Conservation (phyloP, 2,113 vertebrate species). For the Ciconia boyciana region DNA sequence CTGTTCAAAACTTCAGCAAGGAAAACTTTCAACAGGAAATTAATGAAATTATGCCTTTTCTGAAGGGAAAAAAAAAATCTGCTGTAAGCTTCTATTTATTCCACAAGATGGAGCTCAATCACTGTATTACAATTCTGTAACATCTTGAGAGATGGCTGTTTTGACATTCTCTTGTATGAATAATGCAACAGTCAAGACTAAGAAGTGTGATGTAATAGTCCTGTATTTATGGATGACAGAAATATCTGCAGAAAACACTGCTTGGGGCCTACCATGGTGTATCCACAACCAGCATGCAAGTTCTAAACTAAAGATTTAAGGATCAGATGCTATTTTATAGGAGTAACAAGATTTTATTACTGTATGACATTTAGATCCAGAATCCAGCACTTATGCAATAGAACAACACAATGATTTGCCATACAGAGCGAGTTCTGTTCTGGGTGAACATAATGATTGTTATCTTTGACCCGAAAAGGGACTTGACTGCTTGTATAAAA, state of each 20-base stretch:
- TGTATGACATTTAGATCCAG: not conserved
- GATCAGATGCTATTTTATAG: not conserved
- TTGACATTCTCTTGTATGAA: not conserved
- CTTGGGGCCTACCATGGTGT: not conserved
- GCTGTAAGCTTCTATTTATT: not conserved
- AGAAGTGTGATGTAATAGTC: not conserved
- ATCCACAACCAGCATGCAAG: not conserved
- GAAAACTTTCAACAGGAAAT: not conserved
- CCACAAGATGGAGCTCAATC: constrained; percentile 54
- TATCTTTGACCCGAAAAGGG: not conserved
- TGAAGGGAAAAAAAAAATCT: not conserved
- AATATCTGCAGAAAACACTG: not conserved
- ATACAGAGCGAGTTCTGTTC: not conserved
- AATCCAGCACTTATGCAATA: not conserved
- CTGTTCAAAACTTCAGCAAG: not conserved
- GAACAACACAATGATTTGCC: not conserved
- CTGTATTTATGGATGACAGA: not conserved
- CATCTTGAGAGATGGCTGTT: accelerated
- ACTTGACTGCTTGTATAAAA: not conserved
- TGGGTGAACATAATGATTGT: not conserved
- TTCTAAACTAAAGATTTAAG: not conserved
- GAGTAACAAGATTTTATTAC: not conserved
- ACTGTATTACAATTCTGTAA: not conserved
- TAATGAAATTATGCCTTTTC: not conserved
- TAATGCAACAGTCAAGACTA: not conserved